Evolutionary conservation across 2,888 invertebrate species (phyloP).

Genomic region (Ptychoptera albimana): DNA sequence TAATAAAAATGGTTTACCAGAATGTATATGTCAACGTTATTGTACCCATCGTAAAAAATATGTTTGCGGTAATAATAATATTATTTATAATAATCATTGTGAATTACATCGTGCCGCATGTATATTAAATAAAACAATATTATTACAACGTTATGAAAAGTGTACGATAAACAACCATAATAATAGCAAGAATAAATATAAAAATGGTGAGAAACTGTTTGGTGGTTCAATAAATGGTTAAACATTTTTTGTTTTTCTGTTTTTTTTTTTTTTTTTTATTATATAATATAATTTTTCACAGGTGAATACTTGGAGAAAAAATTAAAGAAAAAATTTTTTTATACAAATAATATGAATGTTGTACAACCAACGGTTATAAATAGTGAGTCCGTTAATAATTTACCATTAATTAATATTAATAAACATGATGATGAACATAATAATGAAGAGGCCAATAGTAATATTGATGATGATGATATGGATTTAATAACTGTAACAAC

Average conservation of each 20-base stretch:
- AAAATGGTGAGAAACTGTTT: background rate
- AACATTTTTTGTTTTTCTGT: too few relatives aligned
- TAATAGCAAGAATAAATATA: background rate
- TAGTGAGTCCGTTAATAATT: too few relatives aligned
- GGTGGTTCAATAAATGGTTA: too few relatives aligned
- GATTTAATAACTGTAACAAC: too few relatives aligned
- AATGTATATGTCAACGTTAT: slow-evolving; percentile 44
- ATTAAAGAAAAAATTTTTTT: background rate
- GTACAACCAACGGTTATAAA: too few relatives aligned
- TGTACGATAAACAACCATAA: slow-evolving; percentile 21
- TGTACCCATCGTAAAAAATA: slow-evolving; percentile 38
- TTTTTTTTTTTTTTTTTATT: too few relatives aligned
- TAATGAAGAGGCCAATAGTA: background rate
- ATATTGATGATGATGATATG: background rate
- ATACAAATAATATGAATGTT: too few relatives aligned
- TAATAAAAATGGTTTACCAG: slow-evolving; percentile 30
- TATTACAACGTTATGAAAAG: slow-evolving; percentile 36
- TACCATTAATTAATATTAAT: too few relatives aligned
- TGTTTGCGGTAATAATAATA: slow-evolving; percentile 51
- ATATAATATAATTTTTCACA: background rate
- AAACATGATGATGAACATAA: too few relatives aligned
- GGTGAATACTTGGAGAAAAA: background rate
- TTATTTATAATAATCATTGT: slow-evolving; percentile 49
- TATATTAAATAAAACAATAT: slow-evolving; percentile 35
- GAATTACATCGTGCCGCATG: slow-evolving; percentile 48